Evolutionary conservation across 2,888 invertebrate species (phyloP), one percentile per base, ranked within the genome.

Genomic region (Noctua fimbriata): DNA sequence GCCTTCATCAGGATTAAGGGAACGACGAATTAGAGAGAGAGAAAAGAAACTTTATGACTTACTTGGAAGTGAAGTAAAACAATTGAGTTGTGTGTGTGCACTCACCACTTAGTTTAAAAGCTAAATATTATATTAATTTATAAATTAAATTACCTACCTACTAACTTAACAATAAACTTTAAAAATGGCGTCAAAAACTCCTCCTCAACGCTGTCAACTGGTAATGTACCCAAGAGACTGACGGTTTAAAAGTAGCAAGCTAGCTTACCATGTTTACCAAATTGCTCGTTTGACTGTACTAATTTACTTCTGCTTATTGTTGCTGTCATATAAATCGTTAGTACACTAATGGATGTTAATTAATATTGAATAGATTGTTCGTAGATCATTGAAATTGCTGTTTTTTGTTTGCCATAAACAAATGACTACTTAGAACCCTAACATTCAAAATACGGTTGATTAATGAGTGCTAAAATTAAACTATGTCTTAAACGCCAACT

Each of bases 241-340:
- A 7, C 41, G 41, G 41, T 36, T 36, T 36, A n/a, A 58, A n/a
- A 18, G 28, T 60, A 60, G 16, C 60, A 60, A 60, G 28, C 16
- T 60, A 60, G 7, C 16, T 1, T 60, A 60, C 7, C 7, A 28
- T 28, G 16, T 28, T 28, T 7, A 28, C 16, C 28, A 73, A 66
- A 65, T 80, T 44, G 4, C 14, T 55, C 24, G 44, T 14, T 80
- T 52, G 14, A 66, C 5, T 74, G 58, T 81, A 82, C 75, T 66
- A 78, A 83, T 80, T 83, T 79, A 69, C 77, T 69, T 78, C 47
- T 82, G 70, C 76, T 83, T 83, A 83, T 79, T 75, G 76, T 83
- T 66, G 63, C 79, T 79, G 74, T 75, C 69, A 76, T 76, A 69
- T 78, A 65, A 32, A 80, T 74, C 81, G 78, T 87, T 86, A 83